Conservation (phyloP, 2,888 invertebrate genomes). For the Parnassius apollo region DNA sequence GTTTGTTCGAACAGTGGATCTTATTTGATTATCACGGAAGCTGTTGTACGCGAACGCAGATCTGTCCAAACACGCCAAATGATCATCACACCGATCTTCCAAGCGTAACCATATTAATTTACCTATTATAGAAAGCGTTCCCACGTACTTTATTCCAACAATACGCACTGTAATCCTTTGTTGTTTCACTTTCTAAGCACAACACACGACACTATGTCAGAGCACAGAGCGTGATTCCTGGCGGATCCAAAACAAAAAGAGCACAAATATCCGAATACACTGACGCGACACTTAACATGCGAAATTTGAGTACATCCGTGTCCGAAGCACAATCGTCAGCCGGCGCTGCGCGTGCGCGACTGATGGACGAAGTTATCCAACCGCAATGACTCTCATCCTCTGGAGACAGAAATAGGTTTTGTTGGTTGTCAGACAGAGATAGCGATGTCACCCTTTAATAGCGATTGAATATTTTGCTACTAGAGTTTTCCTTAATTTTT, state of each 20-base stretch:
- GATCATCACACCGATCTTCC: slow-evolving; percentile 26
- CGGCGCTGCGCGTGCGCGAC: slow-evolving; percentile 70
- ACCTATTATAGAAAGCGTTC: slow-evolving; percentile 31
- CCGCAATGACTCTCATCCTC: slow-evolving; percentile 45
- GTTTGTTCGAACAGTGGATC: background rate
- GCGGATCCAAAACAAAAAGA: slow-evolving; percentile 26
- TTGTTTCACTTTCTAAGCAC: slow-evolving; percentile 38
- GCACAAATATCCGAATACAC: slow-evolving; percentile 30
- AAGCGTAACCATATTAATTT: slow-evolving; percentile 25
- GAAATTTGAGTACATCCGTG: slow-evolving; percentile 46
- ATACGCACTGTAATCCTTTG: slow-evolving; percentile 41
- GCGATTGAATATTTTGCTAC: slow-evolving; percentile 21
- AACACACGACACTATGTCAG: slow-evolving; percentile 32
- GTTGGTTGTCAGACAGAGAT: slow-evolving; percentile 4
- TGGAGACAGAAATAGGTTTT: slow-evolving; percentile 43
- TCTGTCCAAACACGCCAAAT: slow-evolving; percentile 8
- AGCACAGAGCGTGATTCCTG: slow-evolving; percentile 29
- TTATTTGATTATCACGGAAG: background rate
- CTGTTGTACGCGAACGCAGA: background rate
- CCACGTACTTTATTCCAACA: slow-evolving; percentile 37
- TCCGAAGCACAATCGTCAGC: slow-evolving; percentile 56
- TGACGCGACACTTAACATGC: slow-evolving; percentile 35
- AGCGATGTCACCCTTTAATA: slow-evolving; percentile 7
- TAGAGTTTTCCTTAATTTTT: slow-evolving; percentile 9
- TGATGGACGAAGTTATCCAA: slow-evolving; percentile 59